phyloP scores from a whole-genome alignment of 2,888 invertebrate species.

The Sinodicranocentrus sp. region DNA sequence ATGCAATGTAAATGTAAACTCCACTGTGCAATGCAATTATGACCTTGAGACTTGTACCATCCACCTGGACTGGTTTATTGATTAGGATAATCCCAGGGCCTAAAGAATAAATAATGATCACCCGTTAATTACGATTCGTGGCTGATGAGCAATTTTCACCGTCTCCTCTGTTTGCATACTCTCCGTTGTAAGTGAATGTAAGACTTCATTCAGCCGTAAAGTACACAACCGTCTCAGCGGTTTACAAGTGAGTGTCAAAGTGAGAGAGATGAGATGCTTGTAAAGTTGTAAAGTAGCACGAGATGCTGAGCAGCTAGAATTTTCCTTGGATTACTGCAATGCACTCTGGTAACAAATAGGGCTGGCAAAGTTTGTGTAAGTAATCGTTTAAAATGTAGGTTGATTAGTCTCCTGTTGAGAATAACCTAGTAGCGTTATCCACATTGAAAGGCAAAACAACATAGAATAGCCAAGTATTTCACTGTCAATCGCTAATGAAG shows the following conservation, averaged over 20 bases:
- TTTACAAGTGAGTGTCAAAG: not conserved
- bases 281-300: not conserved
- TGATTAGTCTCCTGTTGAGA: conserved; percentile 47
- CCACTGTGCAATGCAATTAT: too few species aligned
- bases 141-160: too few species aligned
- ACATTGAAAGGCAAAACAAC: conserved; percentile 17
- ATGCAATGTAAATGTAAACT: too few species aligned
- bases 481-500: conserved; percentile 60
- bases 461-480: conserved; percentile 44
- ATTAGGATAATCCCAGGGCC: too few species aligned
- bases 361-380: conserved; percentile 16
- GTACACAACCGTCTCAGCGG: too few species aligned
- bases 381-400: conserved; percentile 33
- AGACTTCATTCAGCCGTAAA: too few species aligned
- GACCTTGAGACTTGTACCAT: too few species aligned
- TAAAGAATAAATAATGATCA: too few species aligned
- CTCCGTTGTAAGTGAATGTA: too few species aligned
- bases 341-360: not conserved
- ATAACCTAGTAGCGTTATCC: conserved; percentile 6
- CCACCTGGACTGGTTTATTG: too few species aligned
- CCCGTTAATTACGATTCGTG: too few species aligned
- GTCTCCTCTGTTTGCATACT: too few species aligned
- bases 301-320: not conserved
- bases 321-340: not conserved
- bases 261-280: not conserved